Evolutionary conservation across 2,888 invertebrate genomes (phyloP).

Genomic region (Reticulitermes lucifugus): DNA sequence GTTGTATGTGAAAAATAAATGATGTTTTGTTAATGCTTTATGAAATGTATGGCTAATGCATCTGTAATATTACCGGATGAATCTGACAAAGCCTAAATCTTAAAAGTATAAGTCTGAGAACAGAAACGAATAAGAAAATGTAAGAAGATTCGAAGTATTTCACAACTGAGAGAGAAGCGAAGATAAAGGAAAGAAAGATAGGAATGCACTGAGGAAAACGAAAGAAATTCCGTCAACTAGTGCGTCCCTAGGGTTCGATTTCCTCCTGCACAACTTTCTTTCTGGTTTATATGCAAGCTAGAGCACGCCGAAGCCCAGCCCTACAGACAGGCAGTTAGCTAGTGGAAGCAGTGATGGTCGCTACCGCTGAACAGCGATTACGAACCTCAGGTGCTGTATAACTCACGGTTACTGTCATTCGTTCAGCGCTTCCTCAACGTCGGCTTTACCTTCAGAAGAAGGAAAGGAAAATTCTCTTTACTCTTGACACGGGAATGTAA

Average conservation of each 20-base stretch:
- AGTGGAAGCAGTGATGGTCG: not conserved
- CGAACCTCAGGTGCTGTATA: not conserved
- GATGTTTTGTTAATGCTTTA: too few species aligned
- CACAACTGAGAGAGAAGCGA: not conserved
- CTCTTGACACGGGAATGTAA: not conserved
- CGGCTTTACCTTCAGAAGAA: not conserved
- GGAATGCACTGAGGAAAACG: slow-evolving; percentile 7
- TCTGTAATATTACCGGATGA: too few species aligned
- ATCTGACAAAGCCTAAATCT: not conserved
- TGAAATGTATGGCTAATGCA: too few species aligned
- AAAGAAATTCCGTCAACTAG: not conserved
- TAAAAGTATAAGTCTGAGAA: not conserved
- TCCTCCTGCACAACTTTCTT: slow-evolving; percentile 6
- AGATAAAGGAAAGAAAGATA: not conserved
- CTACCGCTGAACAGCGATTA: not conserved
- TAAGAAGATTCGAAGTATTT: not conserved
- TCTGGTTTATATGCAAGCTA: slow-evolving; percentile 16
- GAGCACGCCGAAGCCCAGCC: not conserved
- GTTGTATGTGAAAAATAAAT: too few species aligned
- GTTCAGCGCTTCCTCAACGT: not conserved
- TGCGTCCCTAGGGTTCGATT: slow-evolving; percentile 24
- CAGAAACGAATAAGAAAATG: not conserved
- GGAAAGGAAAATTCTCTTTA: not conserved
- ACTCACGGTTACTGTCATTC: slow-evolving; percentile 6
- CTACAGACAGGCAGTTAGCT: not conserved